A percentile compares a stretch with the other conserved stretches of the same genome.
phyloP scores from a whole-genome alignment of 2,113 vertebrate species.

The Desmodus rotundus region DNA sequence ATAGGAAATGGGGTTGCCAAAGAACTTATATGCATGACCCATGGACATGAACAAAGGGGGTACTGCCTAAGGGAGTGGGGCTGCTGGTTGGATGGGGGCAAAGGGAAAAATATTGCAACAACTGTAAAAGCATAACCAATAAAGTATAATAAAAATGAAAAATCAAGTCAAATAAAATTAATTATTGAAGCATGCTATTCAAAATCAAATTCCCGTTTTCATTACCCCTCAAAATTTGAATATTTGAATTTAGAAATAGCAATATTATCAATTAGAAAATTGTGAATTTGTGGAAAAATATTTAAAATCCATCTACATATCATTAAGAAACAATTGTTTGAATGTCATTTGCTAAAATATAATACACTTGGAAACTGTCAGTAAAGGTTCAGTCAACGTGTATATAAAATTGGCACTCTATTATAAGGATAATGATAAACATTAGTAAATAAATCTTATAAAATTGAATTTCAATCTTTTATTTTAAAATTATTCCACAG shows the following conservation, averaged over 20 bases:
- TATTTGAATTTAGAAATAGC: background rate
- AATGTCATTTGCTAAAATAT: background rate
- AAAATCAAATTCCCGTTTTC: background rate
- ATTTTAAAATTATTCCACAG: background rate
- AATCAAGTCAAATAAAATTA: background rate
- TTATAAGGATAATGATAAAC: background rate
- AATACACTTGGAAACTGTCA: background rate
- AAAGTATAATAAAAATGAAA: too few species aligned
- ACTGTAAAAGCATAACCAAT: too few species aligned
- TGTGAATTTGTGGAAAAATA: background rate
- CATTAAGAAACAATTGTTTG: background rate
- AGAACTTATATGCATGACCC: too few species aligned
- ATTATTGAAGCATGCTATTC: background rate
- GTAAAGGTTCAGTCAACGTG: background rate
- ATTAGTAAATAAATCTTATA: background rate
- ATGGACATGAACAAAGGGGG: too few species aligned
- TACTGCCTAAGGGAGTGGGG: too few species aligned
- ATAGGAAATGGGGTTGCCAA: too few species aligned
- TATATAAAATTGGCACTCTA: background rate
- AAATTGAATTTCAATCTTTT: background rate
- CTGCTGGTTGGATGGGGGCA: too few species aligned
- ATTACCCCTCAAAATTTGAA: background rate
- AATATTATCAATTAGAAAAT: background rate
- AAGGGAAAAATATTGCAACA: too few species aligned
- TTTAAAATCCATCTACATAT: background rate